Evolutionary conservation across 2,888 invertebrate species (phyloP), one percentile per base, ranked within the genome.

Genomic region (Nephrotoma guestfalica): DNA sequence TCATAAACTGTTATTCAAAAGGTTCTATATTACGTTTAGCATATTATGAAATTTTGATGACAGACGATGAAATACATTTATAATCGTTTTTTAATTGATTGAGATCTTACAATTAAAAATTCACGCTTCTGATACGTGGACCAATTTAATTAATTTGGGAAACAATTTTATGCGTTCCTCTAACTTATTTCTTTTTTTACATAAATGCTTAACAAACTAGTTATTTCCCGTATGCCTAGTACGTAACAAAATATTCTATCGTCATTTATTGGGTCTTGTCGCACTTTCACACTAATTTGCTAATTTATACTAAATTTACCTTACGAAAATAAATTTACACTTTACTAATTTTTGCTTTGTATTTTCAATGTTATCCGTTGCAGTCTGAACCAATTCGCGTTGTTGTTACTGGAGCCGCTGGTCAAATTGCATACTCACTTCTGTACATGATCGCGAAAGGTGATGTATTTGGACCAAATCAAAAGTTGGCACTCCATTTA

Each of bases 341-440:
- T 43, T 43, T 71, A 15, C 15, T 83, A 40, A 84, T 84, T n/a
- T 15, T 84, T 30, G 30, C 30, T 30, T 30, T 83, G 13, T 30
- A 13, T 84, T 41, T 41, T 41, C 13, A 6, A 41, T 41, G 3
- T 85, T 18, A 7, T 41, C 2, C 30, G 30, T 85, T 85, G 0
- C 91, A 96, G 96, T 93, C 94, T 89, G 95, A 95, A 92, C 96
- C 98, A 90, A 96, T 99, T 90, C 95, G 95, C 92, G 97, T 99
- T 88, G 96, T 98, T 87, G 96, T 99, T 43, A 99, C 99, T 86
- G 99, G 99, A 88, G 99, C 99, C 89, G 99, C 99, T 87, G 99
- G 99, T 18, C 99, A 99, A 93, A 99, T 99, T 89, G 99, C 98
- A 87, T 99, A 99, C 92, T 99, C 99, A 2, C 93, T 99, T 84